Conservation (phyloP, 2,797 vertebrate species). For the Enteromius treurensis region DNA sequence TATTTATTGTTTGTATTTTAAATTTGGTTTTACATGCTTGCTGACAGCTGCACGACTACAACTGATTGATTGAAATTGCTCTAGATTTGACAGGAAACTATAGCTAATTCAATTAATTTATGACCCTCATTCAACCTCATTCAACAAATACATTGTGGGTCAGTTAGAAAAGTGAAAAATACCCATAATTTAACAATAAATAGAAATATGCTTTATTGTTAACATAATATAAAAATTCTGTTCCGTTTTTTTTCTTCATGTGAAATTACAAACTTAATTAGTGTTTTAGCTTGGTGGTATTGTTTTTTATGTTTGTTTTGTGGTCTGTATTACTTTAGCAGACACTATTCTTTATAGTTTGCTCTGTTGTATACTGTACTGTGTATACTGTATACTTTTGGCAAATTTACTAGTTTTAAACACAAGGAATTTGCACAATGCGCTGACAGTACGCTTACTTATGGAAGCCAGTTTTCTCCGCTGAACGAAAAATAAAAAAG, state of each 20-base stretch:
- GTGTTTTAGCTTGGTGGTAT: neutral
- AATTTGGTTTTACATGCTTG: neutral
- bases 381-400: neutral
- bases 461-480: too few relatives aligned
- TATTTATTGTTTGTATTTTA: constrained; percentile 22
- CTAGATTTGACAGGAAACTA: neutral
- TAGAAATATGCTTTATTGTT: neutral
- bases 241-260: neutral
- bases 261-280: neutral
- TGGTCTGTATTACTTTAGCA: neutral
- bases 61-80: neutral
- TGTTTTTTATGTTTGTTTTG: neutral
- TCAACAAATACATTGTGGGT: neutral
- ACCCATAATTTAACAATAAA: neutral
- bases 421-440: neutral
- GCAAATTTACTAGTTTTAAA: neutral
- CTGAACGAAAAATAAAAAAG: too few relatives aligned
- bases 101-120: neutral
- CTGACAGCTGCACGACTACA: neutral
- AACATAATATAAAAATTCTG: too few relatives aligned
- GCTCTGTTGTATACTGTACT: neutral
- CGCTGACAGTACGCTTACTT: neutral
- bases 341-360: neutral
- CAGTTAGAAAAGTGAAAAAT: neutral
- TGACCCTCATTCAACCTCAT: too few relatives aligned